Base-by-base conservation (phyloP, 2,888 invertebrate species). In the Megastigmus dorsalis region DNA sequence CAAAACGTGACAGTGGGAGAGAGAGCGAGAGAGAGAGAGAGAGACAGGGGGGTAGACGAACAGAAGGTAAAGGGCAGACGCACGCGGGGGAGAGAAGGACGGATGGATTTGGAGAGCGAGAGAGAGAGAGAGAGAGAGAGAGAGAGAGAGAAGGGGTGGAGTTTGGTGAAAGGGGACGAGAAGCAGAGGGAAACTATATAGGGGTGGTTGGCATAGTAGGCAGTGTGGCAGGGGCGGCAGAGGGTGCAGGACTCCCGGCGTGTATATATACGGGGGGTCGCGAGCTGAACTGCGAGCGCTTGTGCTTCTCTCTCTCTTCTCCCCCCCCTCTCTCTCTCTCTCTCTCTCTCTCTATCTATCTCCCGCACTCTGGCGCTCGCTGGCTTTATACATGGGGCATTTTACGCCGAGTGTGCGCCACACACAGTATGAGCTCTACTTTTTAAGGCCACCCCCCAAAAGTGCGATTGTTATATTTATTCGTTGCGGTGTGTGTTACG, bases 11-110 rank as follows among this genome's bases (percentile, higher is more conserved):
- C 55, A 66, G 36, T 59, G 57, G 15, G 74, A 69, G 54, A 50
- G 62, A 41, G 65, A 43, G 66, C 52, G 63, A 41, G 41, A 33
- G 57, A 18, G 20, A 13, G 50, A 38, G 69, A 26, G 66, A 20
- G 43, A 28, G 63, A 54, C 54, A 18, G 30, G 62, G 52, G 57
- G 15, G 18, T 20, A n/a, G 60, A 41, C 38, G 59, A 76, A 33
- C 63, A 72, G 71, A 71, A 66, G 43, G 70, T 43, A 45, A 63
- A 74, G 67, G 76, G 55, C 55, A 60, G 52, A 68, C 77, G 80
- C 77, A 66, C 59, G 55, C 65, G 68, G 67, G 74, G 50, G 28
- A 55, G 52, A 59, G 68, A 60, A n/a, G n/a, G n/a, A n/a, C n/a
- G n/a, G n/a, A n/a, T n/a, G 66, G 70, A 41, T 68, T 59, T 7